Evolutionary conservation across 2,888 invertebrate species (phyloP).

Genomic region (Hymenopus coronatus): DNA sequence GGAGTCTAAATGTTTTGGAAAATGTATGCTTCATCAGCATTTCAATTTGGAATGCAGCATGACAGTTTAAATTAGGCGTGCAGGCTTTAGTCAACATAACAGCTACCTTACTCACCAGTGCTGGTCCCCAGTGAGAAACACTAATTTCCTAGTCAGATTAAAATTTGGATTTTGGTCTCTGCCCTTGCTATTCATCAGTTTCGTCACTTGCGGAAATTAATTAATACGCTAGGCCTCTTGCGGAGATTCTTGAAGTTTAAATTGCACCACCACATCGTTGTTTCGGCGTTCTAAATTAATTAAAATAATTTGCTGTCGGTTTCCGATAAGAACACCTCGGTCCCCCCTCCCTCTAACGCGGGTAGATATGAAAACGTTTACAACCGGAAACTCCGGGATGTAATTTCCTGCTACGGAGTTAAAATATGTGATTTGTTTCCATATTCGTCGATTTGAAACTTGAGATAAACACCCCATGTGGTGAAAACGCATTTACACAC

Average conservation of each 20-base stretch:
- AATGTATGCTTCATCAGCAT: too few relatives aligned
- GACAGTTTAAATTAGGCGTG: too few relatives aligned
- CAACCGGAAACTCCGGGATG: neutral
- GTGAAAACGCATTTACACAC: constrained; percentile 13
- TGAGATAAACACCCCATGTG: neutral
- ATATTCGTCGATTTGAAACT: constrained; percentile 10
- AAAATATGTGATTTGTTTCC: constrained; percentile 6
- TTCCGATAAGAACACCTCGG: neutral
- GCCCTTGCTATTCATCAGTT: too few relatives aligned
- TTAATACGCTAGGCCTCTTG: neutral
- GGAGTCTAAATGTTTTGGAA: too few relatives aligned
- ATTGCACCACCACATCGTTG: neutral
- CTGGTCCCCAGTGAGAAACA: too few relatives aligned
- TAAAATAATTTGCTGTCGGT: neutral
- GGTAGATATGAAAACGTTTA: neutral
- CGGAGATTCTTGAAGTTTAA: neutral
- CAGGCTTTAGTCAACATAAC: too few relatives aligned
- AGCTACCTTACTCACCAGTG: too few relatives aligned
- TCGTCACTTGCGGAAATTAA: neutral
- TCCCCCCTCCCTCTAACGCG: neutral
- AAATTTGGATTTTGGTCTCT: too few relatives aligned
- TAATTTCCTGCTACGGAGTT: neutral
- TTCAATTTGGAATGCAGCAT: too few relatives aligned
- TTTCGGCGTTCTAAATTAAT: neutral
- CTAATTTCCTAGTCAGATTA: too few relatives aligned